Base-by-base conservation (phyloP, 2,113 vertebrate species). In the Spizaetus ornatus region DNA sequence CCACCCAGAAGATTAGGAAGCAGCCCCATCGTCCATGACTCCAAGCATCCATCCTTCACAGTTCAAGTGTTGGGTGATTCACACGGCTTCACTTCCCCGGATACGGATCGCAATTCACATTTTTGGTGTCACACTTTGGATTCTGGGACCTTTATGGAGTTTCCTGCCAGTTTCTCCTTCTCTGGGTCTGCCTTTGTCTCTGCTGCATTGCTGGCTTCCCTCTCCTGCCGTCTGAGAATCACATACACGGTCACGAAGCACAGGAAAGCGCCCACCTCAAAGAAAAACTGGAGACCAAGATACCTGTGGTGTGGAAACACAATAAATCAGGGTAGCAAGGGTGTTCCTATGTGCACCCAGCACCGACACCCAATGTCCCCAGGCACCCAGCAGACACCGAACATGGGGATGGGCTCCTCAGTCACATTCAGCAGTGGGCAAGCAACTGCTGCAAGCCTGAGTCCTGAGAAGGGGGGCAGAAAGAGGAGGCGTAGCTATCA, bases 251-350 rank as follows among this genome's bases (percentile, higher is more conserved):
- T 91, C 74, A 94, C 52, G 1, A 98, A 99, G 86, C 98, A 98
- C 48, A 98, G 72, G 58, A 99, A 96, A 3, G 97, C 95, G 0
- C 98, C 97, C 4, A 92, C 93, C 86, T 98, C 95, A 38, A 98
- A 99, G 96, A 99, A 97, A 18, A 98, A 73, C 95, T 99, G 99
- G 25, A 99, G 97, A 13, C 99, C 99, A 3, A 99, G 92, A 23
- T 97, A 99, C 96, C 99, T 99, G 97, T 14, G n/a, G 76, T 20
- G 73, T 4, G 42, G 38, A 36, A 59, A 50, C 5, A n/a, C 45
- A 32, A 59, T 1, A 17, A 21, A 5, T 61, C 27, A 62, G 58
- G 77, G 62, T 3, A 34, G 42, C 1, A 13, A 55, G 16, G 11
- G 13, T 1, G 1, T 4, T 58, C 38, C 36, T 32, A 4, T 6